Percentiles rank a stretch among this genome's conserved stretches.
These are phyloP conservation scores for Drosophila macrospina DNA, from an alignment of 2,888 invertebrate genomes.

Conservation along the genomic window DNA sequence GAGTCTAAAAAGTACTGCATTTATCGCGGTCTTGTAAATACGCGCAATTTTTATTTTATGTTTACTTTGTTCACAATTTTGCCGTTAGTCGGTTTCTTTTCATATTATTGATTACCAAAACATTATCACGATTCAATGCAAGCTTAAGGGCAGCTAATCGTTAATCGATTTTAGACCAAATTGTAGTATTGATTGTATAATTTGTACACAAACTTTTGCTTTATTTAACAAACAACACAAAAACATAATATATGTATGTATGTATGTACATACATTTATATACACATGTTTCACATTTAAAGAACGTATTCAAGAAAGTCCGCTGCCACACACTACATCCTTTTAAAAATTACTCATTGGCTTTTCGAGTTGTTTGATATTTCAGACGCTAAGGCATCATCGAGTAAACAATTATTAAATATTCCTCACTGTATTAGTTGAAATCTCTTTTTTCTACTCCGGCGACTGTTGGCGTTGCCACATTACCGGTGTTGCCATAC, in stretches of 20 bases:
- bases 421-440: constrained; percentile 9
- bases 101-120: background rate
- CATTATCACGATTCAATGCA: background rate
- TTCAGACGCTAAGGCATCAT: background rate
- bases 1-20: background rate
- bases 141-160: background rate
- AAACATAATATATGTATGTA: constrained; percentile 18
- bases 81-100: background rate
- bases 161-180: background rate
- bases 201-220: constrained; percentile 49
- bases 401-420: constrained; percentile 14
- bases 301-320: background rate
- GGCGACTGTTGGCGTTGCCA: constrained; percentile 58
- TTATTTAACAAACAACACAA: constrained; percentile 47
- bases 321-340: background rate
- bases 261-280: constrained; percentile 1
- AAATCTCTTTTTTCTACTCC: constrained; percentile 49
- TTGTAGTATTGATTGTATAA: constrained; percentile 24
- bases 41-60: background rate
- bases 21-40: background rate
- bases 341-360: background rate
- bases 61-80: constrained; percentile 1
- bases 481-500: constrained; percentile 22
- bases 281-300: constrained; percentile 13
- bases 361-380: background rate